phyloP scores from a whole-genome alignment of 2,797 vertebrate species.

The Coilia nasus region DNA sequence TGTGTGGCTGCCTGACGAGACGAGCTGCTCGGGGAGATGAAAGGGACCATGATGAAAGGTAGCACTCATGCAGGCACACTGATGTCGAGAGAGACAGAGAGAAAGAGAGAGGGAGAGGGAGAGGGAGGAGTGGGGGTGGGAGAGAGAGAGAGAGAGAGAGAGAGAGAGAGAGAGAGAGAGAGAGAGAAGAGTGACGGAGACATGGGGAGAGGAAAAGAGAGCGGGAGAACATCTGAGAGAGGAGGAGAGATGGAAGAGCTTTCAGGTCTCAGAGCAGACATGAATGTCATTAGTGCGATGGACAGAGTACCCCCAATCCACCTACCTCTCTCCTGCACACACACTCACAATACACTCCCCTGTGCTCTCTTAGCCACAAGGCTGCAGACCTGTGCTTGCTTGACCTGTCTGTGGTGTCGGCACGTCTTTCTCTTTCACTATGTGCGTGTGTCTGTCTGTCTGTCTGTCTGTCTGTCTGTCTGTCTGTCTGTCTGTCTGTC shows the following conservation, averaged over 20 bases:
- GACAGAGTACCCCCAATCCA: background rate
- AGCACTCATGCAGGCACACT: constrained; percentile 45
- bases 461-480: too few species aligned
- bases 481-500: background rate
- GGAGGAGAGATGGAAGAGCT: constrained; percentile 46
- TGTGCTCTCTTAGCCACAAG: background rate
- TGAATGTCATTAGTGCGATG: constrained; percentile 13
- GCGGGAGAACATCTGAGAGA: constrained; percentile 40
- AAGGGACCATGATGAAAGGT: constrained; percentile 56
- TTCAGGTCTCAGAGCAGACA: constrained; percentile 43
- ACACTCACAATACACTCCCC: background rate
- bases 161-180: too few species aligned
- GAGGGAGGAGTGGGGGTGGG: background rate
- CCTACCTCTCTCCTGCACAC: background rate
- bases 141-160: background rate
- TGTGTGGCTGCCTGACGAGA: constrained; percentile 31
- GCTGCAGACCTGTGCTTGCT: background rate
- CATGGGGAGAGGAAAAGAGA: background rate
- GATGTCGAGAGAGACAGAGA: background rate
- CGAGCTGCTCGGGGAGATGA: constrained; percentile 46
- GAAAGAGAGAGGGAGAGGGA: background rate
- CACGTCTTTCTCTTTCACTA: background rate
- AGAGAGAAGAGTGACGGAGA: background rate
- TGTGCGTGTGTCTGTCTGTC: background rate
- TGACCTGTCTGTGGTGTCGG: background rate